Conservation (phyloP, 2,113 vertebrate species). For the Litocranius walleri region DNA sequence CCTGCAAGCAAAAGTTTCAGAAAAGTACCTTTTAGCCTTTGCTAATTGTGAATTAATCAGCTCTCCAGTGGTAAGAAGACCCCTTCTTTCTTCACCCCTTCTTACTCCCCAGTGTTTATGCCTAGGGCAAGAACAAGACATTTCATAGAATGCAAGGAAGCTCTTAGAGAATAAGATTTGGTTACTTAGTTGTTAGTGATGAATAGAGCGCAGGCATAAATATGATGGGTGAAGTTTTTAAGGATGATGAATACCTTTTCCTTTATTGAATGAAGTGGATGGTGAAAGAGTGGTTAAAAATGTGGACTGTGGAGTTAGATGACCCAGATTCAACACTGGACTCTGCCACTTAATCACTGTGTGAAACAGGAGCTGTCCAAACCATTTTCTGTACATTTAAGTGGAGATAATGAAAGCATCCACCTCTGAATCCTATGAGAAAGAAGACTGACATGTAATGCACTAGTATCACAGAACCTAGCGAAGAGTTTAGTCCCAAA, state of each 20-base stretch:
- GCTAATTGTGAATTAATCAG: conserved; percentile 55
- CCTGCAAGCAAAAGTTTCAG: conserved; percentile 33
- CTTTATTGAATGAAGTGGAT: not conserved
- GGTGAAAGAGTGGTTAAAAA: not conserved
- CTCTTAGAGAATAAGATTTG: not conserved
- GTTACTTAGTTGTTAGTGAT: conserved; percentile 7
- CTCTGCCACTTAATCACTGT: not conserved
- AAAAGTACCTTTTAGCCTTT: conserved; percentile 30
- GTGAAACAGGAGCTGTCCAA: not conserved
- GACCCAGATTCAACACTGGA: not conserved
- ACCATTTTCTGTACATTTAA: not conserved
- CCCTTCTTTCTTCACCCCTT: not conserved
- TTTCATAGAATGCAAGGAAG: conserved; percentile 13
- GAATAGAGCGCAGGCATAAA: not conserved
- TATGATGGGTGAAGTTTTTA: not conserved
- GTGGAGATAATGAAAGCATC: not conserved
- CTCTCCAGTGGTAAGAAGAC: not conserved
- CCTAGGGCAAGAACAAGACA: conserved; percentile 26
- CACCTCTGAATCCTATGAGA: not conserved
- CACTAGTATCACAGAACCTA: not conserved
- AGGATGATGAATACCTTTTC: not conserved
- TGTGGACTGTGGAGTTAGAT: not conserved
- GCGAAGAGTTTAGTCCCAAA: not conserved
- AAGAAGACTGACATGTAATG: not conserved
- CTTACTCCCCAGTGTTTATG: conserved; percentile 22